Evolutionary conservation across 1,140 invertebrate species (phyloP).

Genomic region (Drosophila nigrodunni): DNA sequence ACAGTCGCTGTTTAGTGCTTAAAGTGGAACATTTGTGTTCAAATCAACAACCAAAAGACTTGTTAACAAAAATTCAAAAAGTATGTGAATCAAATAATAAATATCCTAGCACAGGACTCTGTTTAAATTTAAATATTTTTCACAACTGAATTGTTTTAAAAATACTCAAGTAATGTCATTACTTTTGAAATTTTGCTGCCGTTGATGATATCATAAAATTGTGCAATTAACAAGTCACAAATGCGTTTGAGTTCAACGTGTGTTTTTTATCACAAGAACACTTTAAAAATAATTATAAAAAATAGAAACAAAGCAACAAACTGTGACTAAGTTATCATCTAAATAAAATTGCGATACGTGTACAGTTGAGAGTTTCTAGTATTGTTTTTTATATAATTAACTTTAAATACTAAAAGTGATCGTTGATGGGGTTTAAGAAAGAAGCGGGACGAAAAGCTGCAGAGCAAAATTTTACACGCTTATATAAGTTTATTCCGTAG

Average conservation of each 20-base stretch:
- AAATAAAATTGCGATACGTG: background rate
- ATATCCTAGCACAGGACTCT: slow-evolving; percentile 4
- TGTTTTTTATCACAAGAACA: slow-evolving; percentile 42
- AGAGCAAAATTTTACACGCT: too few relatives aligned
- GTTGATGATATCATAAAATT: slow-evolving; percentile 51
- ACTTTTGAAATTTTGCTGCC: slow-evolving; percentile 24
- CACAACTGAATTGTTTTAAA: slow-evolving; percentile 15
- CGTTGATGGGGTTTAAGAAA: too few relatives aligned
- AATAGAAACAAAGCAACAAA: background rate
- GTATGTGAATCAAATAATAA: slow-evolving; percentile 43
- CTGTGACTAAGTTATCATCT: slow-evolving; percentile 4
- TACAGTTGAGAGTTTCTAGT: too few relatives aligned
- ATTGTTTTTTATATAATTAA: too few relatives aligned
- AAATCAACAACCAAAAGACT: background rate
- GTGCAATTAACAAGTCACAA: slow-evolving; percentile 58
- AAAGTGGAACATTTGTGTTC: slow-evolving; percentile 26
- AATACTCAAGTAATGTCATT: slow-evolving; percentile 21
- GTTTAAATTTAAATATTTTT: background rate
- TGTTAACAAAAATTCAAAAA: slow-evolving; percentile 17
- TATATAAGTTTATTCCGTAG: too few relatives aligned
- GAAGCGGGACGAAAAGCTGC: too few relatives aligned
- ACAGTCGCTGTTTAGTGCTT: slow-evolving; percentile 21
- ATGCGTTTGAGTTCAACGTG: slow-evolving; percentile 22
- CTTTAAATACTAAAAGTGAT: too few relatives aligned
- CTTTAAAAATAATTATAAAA: slow-evolving; percentile 39